Conservation (phyloP, 2,797 vertebrate species). For the Clarias fuscus region DNA sequence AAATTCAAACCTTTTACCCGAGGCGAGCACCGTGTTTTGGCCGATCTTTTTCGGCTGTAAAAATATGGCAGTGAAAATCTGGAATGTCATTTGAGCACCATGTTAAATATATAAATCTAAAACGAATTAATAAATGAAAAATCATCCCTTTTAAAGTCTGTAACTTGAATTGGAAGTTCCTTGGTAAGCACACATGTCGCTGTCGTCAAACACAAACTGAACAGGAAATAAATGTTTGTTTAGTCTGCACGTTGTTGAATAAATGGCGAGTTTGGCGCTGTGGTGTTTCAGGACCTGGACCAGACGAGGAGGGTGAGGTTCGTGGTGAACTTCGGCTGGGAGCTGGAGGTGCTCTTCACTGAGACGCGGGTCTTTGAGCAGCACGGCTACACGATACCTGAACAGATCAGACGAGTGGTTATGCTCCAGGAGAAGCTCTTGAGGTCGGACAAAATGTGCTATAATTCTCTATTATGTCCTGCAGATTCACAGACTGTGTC, state of each 20-base stretch:
- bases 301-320: conserved; percentile 62
- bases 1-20: no score
- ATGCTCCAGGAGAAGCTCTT: conserved; percentile 82
- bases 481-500: background rate
- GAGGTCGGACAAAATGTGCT: conserved; percentile 62
- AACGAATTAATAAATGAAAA: background rate
- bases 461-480: no score
- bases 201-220: background rate
- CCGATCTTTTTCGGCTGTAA: background rate
- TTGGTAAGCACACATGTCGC: background rate
- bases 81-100: background rate
- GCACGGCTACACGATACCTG: conserved; percentile 78
- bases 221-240: background rate
- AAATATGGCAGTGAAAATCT: background rate
- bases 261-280: background rate
- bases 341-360: conserved; percentile 80
- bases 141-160: background rate
- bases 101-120: background rate
- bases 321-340: conserved; percentile 81
- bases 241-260: background rate
- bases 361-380: conserved; percentile 84
- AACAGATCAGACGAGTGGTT: conserved; percentile 75
- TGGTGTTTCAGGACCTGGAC: conserved; percentile 45
- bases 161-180: background rate
- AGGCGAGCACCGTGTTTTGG: no score